These are phyloP conservation scores for Onychomys arenicola DNA, from an alignment of 2,797 vertebrate genomes.

Conservation along the genomic window DNA sequence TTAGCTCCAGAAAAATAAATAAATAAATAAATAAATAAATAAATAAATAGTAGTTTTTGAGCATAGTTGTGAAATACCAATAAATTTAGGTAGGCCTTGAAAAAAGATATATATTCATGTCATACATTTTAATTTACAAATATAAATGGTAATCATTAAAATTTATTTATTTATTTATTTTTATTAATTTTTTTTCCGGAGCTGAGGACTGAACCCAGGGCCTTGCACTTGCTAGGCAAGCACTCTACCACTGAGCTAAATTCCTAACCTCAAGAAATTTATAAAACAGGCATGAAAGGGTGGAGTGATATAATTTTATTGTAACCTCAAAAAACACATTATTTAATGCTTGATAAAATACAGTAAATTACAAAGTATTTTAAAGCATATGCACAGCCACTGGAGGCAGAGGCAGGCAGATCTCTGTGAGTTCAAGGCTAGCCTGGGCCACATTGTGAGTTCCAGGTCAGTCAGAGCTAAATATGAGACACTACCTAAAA, in stretches of 20 bases:
- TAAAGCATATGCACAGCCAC: neutral
- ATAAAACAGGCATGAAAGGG: neutral
- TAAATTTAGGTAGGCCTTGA: neutral
- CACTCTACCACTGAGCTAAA: no score
- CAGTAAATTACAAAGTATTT: constrained; percentile 14
- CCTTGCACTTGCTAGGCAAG: no score
- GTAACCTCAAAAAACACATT: neutral
- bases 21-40: no score
- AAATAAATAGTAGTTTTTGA: neutral
- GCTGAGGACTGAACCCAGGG: no score
- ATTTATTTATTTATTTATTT: no score
- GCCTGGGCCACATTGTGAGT: neutral
- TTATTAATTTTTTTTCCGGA: no score
- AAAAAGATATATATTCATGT: neutral
- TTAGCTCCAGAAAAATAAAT: no score
- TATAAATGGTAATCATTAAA: no score
- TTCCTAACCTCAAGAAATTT: neutral
- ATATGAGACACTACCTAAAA: neutral
- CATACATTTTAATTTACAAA: constrained; percentile 60
- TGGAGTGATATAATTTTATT: neutral
- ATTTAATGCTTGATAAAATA: neutral
- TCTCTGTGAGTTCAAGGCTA: neutral
- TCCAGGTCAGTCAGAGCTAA: neutral
- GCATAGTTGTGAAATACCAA: neutral
- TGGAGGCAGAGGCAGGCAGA: neutral